These are phyloP conservation scores for Glaucopsyche alexis DNA, from an alignment of 2,888 invertebrate genomes.

Conservation along the genomic window DNA sequence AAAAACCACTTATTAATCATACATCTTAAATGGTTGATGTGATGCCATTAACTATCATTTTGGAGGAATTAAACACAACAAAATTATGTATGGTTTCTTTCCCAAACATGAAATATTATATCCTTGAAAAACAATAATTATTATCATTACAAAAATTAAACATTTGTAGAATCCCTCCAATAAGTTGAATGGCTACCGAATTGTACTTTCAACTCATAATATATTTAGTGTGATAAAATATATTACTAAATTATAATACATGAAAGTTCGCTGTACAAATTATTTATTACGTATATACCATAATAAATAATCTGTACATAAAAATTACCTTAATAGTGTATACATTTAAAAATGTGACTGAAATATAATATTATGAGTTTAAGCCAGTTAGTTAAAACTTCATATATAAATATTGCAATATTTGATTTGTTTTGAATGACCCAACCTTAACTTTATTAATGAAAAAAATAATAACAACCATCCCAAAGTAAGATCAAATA, in stretches of 20 bases:
- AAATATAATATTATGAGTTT: constrained; percentile 21
- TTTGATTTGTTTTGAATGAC: neutral
- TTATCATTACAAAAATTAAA: neutral
- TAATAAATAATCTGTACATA: neutral
- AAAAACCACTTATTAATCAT: constrained; percentile 69
- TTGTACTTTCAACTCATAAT: constrained; percentile 18
- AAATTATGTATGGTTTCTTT: neutral
- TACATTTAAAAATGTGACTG: neutral
- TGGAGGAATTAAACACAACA: constrained; percentile 39
- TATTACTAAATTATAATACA: neutral
- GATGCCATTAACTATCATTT: constrained; percentile 39
- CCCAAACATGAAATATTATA: neutral
- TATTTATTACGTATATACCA: neutral
- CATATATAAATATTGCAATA: constrained; percentile 19
- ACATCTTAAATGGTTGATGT: constrained; percentile 38
- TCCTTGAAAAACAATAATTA: no score
- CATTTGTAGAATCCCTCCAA: constrained; percentile 22
- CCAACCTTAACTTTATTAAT: neutral
- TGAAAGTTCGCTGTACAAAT: neutral
- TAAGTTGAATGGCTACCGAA: constrained; percentile 15
- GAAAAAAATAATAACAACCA: neutral
- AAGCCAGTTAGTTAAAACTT: constrained; percentile 17
- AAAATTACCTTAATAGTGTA: neutral
- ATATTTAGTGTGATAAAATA: neutral
- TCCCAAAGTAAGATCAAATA: neutral